Evolutionary conservation across 2,113 vertebrate genomes (phyloP).

Genomic region (Athene noctua): DNA sequence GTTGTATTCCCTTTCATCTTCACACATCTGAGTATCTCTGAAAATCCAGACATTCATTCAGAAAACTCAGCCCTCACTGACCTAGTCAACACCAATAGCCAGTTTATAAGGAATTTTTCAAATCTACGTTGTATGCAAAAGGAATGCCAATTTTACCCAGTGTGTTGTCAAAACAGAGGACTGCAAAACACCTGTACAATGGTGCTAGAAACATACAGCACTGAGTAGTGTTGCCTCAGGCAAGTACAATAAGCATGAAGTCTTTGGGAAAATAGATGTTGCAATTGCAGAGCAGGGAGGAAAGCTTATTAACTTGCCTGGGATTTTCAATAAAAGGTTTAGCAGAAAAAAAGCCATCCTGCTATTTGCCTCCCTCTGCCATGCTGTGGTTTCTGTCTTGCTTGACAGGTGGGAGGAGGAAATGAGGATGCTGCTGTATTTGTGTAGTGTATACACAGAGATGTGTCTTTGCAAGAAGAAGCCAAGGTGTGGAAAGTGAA

Average conservation of each 20-base stretch:
- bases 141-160: not conserved
- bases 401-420: not conserved
- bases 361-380: not conserved
- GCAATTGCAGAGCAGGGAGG: not conserved
- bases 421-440: not conserved
- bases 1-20: not conserved
- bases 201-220: not conserved
- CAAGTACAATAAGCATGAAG: not conserved
- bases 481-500: not conserved
- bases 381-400: not conserved
- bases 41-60: not conserved
- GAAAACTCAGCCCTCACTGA: not conserved
- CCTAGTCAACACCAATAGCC: not conserved
- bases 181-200: not conserved
- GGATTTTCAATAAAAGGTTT: not conserved
- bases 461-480: not conserved
- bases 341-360: not conserved
- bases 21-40: not conserved
- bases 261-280: not conserved
- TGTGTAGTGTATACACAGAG: too few relatives aligned
- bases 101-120: not conserved
- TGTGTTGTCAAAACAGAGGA: fast-evolving
- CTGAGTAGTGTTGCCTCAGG: not conserved
- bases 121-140: not conserved
- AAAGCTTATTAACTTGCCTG: not conserved